phyloP scores from a whole-genome alignment of 2,888 invertebrate genomes.

The Epirrita christyi region DNA sequence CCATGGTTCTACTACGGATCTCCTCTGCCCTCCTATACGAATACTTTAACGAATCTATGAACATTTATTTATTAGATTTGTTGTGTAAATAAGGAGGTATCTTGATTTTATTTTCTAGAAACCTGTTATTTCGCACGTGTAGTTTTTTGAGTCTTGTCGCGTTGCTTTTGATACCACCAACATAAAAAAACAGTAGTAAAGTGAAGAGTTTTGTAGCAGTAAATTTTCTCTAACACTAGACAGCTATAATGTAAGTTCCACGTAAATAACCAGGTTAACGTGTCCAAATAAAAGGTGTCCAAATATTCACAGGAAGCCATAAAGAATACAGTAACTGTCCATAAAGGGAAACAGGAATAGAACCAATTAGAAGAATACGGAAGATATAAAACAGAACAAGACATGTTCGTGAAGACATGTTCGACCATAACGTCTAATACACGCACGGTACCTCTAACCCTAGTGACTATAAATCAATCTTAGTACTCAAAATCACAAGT shows the following conservation, averaged over 20 bases:
- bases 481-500: background rate
- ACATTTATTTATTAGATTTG: no score
- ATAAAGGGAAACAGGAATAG: constrained; percentile 67
- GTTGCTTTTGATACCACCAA: no score
- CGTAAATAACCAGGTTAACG: constrained; percentile 42
- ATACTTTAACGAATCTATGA: no score
- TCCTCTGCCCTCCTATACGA: no score
- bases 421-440: no score
- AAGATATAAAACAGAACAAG: constrained; percentile 69
- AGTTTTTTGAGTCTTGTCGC: no score
- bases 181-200: no score
- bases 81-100: no score
- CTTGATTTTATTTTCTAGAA: no score
- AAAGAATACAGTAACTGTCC: constrained; percentile 50
- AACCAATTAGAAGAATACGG: constrained; percentile 69
- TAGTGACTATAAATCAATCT: constrained; percentile 4
- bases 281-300: constrained; percentile 35
- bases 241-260: constrained; percentile 18
- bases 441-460: no score
- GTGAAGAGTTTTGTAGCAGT: constrained; percentile 14
- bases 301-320: constrained; percentile 58
- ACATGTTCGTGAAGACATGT: constrained; percentile 33
- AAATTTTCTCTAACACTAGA: constrained; percentile 6
- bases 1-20: no score
- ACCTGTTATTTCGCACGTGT: no score